Percentiles rank a stretch among this genome's conserved stretches.
Conservation (phyloP, 2,888 invertebrate genomes). For the Willowsia nigromaculata region DNA sequence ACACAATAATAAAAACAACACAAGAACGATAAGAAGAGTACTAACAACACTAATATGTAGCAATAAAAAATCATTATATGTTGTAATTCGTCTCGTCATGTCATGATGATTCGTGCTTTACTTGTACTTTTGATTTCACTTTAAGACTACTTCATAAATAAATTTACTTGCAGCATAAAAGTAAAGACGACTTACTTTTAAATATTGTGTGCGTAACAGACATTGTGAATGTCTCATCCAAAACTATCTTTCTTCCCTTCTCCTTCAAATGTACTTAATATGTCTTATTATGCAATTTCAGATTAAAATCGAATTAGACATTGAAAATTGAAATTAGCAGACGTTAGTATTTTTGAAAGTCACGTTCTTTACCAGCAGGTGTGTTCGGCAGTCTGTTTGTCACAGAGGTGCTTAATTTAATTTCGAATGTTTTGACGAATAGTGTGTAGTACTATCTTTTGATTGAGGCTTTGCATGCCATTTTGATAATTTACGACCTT, state of each 20-base stretch:
- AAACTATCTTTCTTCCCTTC: neutral
- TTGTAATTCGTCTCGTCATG: conserved; percentile 56
- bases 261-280: neutral
- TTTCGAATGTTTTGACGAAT: neutral
- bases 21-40: neutral
- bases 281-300: conserved; percentile 32
- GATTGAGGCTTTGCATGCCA: neutral
- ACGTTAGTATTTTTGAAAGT: conserved; percentile 20
- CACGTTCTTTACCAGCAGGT: neutral
- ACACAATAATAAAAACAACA: conserved; percentile 30
- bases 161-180: neutral
- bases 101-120: conserved; percentile 59
- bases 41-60: neutral
- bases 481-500: conserved; percentile 16
- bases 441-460: neutral
- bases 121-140: conserved; percentile 53
- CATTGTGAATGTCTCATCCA: neutral
- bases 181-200: conserved; percentile 23
- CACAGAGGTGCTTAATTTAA: neutral
- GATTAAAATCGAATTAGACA: conserved; percentile 42
- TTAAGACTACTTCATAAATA: conserved; percentile 7
- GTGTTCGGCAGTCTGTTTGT: neutral
- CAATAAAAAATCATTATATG: conserved; percentile 26
- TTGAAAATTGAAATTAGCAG: conserved; percentile 45
- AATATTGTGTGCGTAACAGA: neutral